These are phyloP conservation scores for Neoniphon sammara DNA, from an alignment of 2,797 vertebrate genomes.

Conservation along the genomic window DNA sequence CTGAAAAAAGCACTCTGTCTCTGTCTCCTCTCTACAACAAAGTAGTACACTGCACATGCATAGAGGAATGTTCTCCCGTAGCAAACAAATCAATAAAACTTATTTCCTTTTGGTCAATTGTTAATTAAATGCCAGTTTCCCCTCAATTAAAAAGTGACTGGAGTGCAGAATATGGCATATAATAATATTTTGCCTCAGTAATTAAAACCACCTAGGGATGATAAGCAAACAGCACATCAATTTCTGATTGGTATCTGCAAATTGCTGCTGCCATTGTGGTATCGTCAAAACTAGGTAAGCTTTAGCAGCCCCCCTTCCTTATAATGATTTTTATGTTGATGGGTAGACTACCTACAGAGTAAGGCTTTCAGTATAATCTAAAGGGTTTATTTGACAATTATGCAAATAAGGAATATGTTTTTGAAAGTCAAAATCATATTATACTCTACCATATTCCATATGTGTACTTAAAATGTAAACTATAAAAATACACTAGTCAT, in stretches of 20 bases:
- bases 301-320: constrained; percentile 66
- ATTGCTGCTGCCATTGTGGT: constrained; percentile 68
- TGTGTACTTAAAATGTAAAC: constrained; percentile 44
- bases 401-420: constrained; percentile 39
- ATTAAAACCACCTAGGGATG: constrained; percentile 58
- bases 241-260: constrained; percentile 78
- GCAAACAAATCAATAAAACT: constrained; percentile 85
- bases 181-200: constrained; percentile 69
- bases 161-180: constrained; percentile 71
- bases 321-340: constrained; percentile 75
- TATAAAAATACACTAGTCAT: constrained; percentile 23
- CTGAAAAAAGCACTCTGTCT: constrained; percentile 63
- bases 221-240: constrained; percentile 70
- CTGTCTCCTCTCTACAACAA: constrained; percentile 52
- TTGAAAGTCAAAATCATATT: constrained; percentile 22
- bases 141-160: constrained; percentile 79
- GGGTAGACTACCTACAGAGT: constrained; percentile 65
- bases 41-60: constrained; percentile 54
- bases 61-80: constrained; percentile 67
- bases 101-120: constrained; percentile 82
- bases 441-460: constrained; percentile 4
- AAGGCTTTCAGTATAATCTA: constrained; percentile 64
- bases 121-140: constrained; percentile 83
- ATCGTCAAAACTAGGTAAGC: constrained; percentile 72
- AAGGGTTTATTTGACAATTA: constrained; percentile 70